Percentiles rank a stretch among this genome's conserved stretches.
Conservation (phyloP, 2,888 invertebrate species). For the Clepsis dumicolana region DNA sequence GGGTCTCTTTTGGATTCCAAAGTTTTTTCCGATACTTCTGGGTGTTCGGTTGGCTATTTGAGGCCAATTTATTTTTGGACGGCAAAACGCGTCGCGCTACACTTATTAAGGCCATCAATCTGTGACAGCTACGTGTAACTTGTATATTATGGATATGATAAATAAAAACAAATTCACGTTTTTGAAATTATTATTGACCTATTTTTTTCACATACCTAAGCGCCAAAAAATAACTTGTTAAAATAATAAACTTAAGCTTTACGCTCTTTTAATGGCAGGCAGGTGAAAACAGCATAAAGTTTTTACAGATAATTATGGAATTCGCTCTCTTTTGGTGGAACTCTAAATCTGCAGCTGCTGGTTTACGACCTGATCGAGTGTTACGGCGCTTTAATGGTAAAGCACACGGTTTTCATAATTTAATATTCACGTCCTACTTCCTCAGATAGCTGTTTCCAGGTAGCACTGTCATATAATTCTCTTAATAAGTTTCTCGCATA, state of each 20-base stretch:
- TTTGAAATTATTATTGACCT: not conserved
- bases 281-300: constrained; percentile 7
- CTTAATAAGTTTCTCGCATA: constrained; percentile 63
- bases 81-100: constrained; percentile 6
- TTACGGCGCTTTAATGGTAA: constrained; percentile 6
- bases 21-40: constrained; percentile 42
- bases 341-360: constrained; percentile 7
- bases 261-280: not conserved
- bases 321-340: constrained; percentile 1
- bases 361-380: constrained; percentile 12
- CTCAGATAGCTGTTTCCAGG: constrained; percentile 52
- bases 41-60: constrained; percentile 28
- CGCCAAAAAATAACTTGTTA: not conserved
- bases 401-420: constrained; percentile 9
- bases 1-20: constrained; percentile 44
- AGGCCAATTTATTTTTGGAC: constrained; percentile 31
- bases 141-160: not conserved
- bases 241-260: not conserved
- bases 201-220: not conserved
- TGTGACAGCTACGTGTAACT: not conserved
- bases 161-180: not conserved
- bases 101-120: not conserved
- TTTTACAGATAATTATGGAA: not conserved
- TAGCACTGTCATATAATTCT: constrained; percentile 67
- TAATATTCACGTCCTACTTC: constrained; percentile 2